Evolutionary conservation across 2,797 vertebrate genomes (phyloP).

Genomic region (Enteromius argenteus): DNA sequence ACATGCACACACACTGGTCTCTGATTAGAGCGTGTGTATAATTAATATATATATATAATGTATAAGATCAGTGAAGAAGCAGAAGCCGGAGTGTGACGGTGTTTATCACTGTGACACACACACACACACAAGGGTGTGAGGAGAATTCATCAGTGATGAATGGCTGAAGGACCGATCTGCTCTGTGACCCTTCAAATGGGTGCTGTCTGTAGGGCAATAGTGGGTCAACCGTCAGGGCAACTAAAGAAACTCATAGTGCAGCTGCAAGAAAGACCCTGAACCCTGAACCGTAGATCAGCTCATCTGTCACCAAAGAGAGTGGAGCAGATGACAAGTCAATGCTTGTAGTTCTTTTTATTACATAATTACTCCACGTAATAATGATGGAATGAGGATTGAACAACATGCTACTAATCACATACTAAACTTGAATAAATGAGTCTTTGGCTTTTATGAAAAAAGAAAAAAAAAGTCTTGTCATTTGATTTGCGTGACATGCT

Average conservation of each 20-base stretch:
- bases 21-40: neutral
- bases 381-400: neutral
- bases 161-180: constrained; percentile 64
- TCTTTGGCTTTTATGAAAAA: no score
- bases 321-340: neutral
- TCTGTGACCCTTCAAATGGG: constrained; percentile 68
- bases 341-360: neutral
- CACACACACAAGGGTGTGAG: constrained; percentile 23
- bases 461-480: no score
- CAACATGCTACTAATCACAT: neutral
- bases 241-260: constrained; percentile 42
- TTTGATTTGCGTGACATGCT: neutral
- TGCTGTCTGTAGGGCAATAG: constrained; percentile 51
- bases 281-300: constrained; percentile 34
- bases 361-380: neutral
- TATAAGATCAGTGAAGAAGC: neutral
- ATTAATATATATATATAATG: neutral
- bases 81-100: neutral
- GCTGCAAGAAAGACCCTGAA: constrained; percentile 54
- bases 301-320: constrained; percentile 14
- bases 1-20: neutral
- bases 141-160: constrained; percentile 55
- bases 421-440: no score
- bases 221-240: constrained; percentile 62
- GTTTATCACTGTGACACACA: constrained; percentile 48